A percentile compares a stretch with the other conserved stretches of the same genome.
These are phyloP conservation scores for Grantiella picta DNA, from an alignment of 2,113 vertebrate species.

Conservation along the genomic window DNA sequence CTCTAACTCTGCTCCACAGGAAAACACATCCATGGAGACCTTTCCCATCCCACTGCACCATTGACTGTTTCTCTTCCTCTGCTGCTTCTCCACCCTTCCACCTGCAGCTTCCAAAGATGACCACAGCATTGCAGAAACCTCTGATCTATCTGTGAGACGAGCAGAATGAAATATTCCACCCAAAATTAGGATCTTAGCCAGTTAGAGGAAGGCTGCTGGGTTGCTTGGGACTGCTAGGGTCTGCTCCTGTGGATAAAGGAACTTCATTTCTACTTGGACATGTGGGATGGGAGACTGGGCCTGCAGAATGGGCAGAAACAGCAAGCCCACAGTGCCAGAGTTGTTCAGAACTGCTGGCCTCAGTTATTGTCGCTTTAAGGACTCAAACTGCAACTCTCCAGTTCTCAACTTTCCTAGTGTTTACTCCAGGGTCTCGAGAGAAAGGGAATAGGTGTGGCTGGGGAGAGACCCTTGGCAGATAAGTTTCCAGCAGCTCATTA, in stretches of 20 bases:
- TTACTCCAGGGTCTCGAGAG: neutral
- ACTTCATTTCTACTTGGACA: neutral
- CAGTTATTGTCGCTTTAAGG: neutral
- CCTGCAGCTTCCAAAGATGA: neutral
- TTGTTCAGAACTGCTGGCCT: neutral
- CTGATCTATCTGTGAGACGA: neutral
- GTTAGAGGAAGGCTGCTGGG: neutral
- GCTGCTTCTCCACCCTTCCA: neutral
- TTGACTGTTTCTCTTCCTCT: neutral
- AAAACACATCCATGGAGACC: neutral
- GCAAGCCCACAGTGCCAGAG: neutral
- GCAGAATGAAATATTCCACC: neutral
- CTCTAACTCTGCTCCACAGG: neutral
- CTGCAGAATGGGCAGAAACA: neutral
- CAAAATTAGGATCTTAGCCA: neutral
- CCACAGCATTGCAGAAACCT: neutral
- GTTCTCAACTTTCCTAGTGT: neutral
- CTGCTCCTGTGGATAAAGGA: neutral
- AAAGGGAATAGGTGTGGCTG: slow-evolving; percentile 10
- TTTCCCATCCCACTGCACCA: neutral
- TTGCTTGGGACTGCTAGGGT: neutral
- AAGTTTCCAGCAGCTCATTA: slow-evolving; percentile 43
- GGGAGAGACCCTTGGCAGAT: slow-evolving; percentile 26
- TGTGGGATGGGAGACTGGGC: neutral
- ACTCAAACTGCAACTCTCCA: neutral